Base-by-base conservation (phyloP, 2,888 invertebrate species). In the Bugula neritina region DNA sequence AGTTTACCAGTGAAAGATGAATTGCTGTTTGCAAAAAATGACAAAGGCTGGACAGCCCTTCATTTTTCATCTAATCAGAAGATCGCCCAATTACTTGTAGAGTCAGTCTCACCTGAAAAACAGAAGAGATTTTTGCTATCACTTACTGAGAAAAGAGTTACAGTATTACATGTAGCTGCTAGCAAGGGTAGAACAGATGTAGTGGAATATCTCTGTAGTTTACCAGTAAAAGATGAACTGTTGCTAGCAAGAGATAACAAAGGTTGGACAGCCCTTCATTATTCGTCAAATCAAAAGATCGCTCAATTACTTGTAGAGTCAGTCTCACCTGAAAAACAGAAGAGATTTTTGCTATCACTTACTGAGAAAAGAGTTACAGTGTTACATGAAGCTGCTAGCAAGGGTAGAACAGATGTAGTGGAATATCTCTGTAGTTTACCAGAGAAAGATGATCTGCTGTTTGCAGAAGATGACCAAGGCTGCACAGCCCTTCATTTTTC, bases 41-140 rank as follows among this genome's bases (percentile, higher is more conserved):
- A 55, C 25, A 55, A 25, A 5, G 55, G 55, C 25, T 5, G 23
- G 3, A 55, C 55, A 23, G 55, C 55, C 3, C 55, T 55, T 17
- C 55, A 55, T 23, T n/a, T 17, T 17, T 10, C 55, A 5, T 5
- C 3, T 17, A 55, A 5, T 5, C 5, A 55, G 23, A 3, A 55
- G 55, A 23, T n/a, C 3, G 55, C 55, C 3, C 55, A 55, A n/a
- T 23, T 55, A 55, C 55, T 55, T 55, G 55, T 55, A 5, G 55
- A 55, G 55, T 55, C 13, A 17, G 21, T 55, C 3, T 3, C 10
- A 23, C 23, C 21, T 17, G 55, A 17, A 17, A 55, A 23, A 25
- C 21, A 17, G 55, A 25, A n/a, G 23, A 23, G 23, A 5, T 55
- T 55, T 55, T 5, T 55, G 5, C 25, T 17, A 23, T 10, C 25